These are phyloP conservation scores for Sarcophaga bullata DNA, from an alignment of 1,140 invertebrate genomes.

Conservation along the genomic window DNA sequence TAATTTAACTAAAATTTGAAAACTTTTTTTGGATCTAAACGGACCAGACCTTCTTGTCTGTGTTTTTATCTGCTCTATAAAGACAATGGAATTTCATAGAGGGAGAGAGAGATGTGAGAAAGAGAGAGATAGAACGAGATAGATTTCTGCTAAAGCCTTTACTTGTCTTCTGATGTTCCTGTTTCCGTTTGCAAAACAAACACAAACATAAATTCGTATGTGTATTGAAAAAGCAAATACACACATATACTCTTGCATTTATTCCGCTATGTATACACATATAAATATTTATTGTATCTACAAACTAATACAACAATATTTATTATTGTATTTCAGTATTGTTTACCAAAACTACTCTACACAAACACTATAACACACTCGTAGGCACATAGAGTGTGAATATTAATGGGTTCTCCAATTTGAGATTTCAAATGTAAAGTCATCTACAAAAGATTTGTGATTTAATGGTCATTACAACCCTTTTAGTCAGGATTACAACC, in stretches of 20 bases:
- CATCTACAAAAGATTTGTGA: not conserved
- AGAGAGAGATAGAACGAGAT: no score
- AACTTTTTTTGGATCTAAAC: not conserved
- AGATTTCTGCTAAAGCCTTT: not conserved
- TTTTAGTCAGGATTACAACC: not conserved
- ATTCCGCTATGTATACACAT: not conserved
- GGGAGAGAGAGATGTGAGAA: not conserved
- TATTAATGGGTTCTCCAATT: not conserved
- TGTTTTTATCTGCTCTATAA: constrained; percentile 11
- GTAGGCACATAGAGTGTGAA: not conserved
- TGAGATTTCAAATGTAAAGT: not conserved
- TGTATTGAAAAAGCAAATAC: no score
- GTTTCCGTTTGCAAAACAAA: constrained; percentile 29
- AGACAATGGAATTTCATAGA: constrained; percentile 37
- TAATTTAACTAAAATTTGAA: not conserved
- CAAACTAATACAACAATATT: constrained; percentile 3
- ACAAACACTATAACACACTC: not conserved
- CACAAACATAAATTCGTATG: not conserved
- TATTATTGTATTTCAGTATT: constrained; percentile 28
- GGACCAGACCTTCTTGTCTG: not conserved
- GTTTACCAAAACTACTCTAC: not conserved
- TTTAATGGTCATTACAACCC: no score
- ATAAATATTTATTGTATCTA: not conserved
- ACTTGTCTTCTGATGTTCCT: constrained; percentile 32
- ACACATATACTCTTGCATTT: not conserved